Percentiles rank a stretch among this genome's conserved stretches.
phyloP scores from a whole-genome alignment of 2,797 vertebrate genomes.

The Neostethus bicornis region DNA sequence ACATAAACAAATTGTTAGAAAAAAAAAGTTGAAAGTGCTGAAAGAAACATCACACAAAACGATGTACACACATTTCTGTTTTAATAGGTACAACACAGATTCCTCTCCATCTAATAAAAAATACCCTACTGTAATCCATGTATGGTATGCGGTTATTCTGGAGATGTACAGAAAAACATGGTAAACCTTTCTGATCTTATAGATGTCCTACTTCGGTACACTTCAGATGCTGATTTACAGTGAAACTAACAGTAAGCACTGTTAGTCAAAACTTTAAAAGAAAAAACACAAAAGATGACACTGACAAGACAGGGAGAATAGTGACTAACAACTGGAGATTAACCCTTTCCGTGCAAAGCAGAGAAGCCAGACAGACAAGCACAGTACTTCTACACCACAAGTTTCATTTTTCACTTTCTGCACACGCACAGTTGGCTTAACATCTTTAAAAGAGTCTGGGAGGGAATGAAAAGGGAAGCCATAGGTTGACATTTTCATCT shows the following conservation, averaged over 20 bases:
- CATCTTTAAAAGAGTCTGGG: conserved; percentile 7
- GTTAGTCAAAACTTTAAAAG: conserved; percentile 6
- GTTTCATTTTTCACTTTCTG: conserved; percentile 72
- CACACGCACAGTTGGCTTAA: conserved; percentile 15
- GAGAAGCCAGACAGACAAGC: conserved; percentile 34
- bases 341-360: conserved; percentile 46
- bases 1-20: no score
- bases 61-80: no score
- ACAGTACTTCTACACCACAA: conserved; percentile 16
- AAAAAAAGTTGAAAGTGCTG: no score
- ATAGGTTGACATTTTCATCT: conserved; percentile 17
- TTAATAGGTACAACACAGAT: no score
- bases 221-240: background rate
- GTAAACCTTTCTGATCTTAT: background rate
- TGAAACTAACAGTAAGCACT: background rate
- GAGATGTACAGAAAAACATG: background rate
- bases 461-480: background rate
- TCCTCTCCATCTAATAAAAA: no score
- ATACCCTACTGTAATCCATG: background rate
- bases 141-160: background rate
- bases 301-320: conserved; percentile 1
- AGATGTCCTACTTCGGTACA: background rate
- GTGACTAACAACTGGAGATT: conserved; percentile 47
- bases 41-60: no score
- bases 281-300: background rate